These are phyloP conservation scores for Druceiella hillmani DNA, from an alignment of 2,888 invertebrate genomes.

Conservation along the genomic window DNA sequence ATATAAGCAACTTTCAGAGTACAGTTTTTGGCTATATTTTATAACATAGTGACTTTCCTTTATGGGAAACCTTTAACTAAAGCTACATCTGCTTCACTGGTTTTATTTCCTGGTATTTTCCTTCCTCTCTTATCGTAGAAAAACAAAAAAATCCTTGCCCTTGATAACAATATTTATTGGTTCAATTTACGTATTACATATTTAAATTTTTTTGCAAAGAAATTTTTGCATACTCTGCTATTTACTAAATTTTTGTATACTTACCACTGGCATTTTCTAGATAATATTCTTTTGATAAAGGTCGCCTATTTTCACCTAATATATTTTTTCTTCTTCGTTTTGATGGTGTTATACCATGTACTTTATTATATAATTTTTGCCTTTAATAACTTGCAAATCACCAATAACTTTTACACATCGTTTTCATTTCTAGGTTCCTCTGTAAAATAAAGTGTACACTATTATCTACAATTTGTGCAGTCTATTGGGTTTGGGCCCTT, in stretches of 20 bases:
- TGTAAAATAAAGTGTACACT: slow-evolving; percentile 7
- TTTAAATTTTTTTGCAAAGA: too few species aligned
- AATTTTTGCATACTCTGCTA: too few species aligned
- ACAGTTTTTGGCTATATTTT: slow-evolving; percentile 8
- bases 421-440: slow-evolving; percentile 8
- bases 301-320: not conserved
- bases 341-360: slow-evolving; percentile 1
- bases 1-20: slow-evolving; percentile 8
- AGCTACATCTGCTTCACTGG: slow-evolving; percentile 5
- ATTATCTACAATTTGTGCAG: slow-evolving; percentile 9
- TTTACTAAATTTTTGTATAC: too few species aligned
- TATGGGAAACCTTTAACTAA: slow-evolving; percentile 9
- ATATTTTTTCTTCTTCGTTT: not conserved
- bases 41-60: slow-evolving; percentile 10
- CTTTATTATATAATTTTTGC: slow-evolving; percentile 6
- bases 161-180: slow-evolving; percentile 12
- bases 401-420: slow-evolving; percentile 10
- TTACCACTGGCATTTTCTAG: too few species aligned
- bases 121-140: slow-evolving; percentile 4
- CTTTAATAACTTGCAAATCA: slow-evolving; percentile 2
- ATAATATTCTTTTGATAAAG: too few species aligned
- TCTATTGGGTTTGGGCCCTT: slow-evolving; percentile 9
- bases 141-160: slow-evolving; percentile 7
- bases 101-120: slow-evolving; percentile 6
- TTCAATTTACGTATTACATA: slow-evolving; percentile 10